These are phyloP conservation scores for Lagenorhynchus albirostris DNA, from an alignment of 2,113 vertebrate species.

Conservation along the genomic window DNA sequence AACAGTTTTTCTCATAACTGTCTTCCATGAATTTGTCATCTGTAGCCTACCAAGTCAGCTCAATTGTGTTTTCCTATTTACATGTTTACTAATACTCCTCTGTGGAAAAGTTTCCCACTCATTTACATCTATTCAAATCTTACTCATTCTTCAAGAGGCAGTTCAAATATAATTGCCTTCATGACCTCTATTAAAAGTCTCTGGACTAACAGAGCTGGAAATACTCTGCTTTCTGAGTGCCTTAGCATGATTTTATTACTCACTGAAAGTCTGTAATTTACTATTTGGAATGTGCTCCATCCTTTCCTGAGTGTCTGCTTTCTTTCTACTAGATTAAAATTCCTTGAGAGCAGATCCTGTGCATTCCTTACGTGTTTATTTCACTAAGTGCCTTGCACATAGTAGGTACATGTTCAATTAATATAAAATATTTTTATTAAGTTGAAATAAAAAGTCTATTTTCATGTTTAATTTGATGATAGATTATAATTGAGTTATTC, in stretches of 20 bases:
- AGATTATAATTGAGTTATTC: neutral
- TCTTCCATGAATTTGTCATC: neutral
- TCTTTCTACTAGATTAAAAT: neutral
- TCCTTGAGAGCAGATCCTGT: neutral
- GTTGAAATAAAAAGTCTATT: neutral
- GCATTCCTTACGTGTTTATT: neutral
- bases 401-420: neutral
- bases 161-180: neutral
- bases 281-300: neutral
- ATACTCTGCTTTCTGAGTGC: neutral
- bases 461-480: neutral
- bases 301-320: neutral
- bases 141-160: neutral
- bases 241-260: neutral
- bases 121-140: conserved; percentile 27
- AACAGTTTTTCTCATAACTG: conserved; percentile 11
- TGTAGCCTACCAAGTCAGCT: neutral
- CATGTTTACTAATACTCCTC: neutral
- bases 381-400: neutral
- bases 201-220: neutral
- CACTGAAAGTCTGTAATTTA: neutral
- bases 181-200: neutral
- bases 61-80: neutral
- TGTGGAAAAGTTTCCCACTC: neutral
- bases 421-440: neutral